Conservation (phyloP, 1,140 invertebrate species). For the Pseudomyrmex dendroicus region DNA sequence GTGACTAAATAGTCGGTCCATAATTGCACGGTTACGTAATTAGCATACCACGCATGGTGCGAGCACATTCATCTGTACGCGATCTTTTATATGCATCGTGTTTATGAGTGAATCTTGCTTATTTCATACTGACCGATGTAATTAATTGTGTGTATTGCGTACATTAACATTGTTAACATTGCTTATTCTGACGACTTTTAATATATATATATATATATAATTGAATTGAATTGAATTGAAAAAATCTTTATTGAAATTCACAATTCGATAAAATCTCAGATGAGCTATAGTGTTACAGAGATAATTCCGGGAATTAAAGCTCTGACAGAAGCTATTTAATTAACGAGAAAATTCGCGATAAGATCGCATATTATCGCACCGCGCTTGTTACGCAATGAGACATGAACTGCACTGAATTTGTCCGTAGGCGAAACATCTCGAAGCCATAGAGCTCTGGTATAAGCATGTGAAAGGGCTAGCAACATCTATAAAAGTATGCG, state of each 20-base stretch:
- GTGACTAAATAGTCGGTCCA: constrained; percentile 12
- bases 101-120: constrained; percentile 10
- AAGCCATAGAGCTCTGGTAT: constrained; percentile 43
- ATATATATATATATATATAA: no score
- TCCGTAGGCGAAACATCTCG: constrained; percentile 52
- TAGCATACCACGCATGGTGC: background rate
- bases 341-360: background rate
- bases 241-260: no score
- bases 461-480: constrained; percentile 63
- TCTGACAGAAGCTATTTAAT: background rate
- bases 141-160: background rate
- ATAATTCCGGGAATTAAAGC: background rate
- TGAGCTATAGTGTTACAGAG: no score
- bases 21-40: constrained; percentile 10
- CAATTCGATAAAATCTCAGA: no score
- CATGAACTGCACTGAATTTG: constrained; percentile 60
- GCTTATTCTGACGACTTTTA: background rate
- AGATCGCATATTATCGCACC: background rate
- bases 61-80: background rate
- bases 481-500: constrained; percentile 65
- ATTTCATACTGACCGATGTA: background rate
- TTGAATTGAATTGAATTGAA: no score
- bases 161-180: constrained; percentile 24
- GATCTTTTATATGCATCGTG: background rate
- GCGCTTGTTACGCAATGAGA: constrained; percentile 31